These are phyloP conservation scores for Pegea sp. DNA, from an alignment of 23 tunicate genomes.

Conservation along the genomic window DNA sequence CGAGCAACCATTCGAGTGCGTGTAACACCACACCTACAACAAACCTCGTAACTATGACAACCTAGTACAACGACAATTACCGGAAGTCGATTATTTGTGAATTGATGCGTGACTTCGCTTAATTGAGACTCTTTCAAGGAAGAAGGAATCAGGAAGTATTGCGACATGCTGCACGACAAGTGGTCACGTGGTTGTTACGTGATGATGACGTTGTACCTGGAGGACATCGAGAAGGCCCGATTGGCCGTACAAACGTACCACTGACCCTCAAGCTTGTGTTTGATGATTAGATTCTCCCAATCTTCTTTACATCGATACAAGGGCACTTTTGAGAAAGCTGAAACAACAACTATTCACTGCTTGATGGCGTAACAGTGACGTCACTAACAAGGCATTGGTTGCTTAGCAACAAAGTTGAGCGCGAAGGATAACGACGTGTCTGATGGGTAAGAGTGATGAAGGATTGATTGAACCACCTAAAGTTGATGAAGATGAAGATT, in stretches of 20 bases:
- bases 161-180: conserved; percentile 61
- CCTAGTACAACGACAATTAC: no score
- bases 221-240: conserved; percentile 9
- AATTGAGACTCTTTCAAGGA: conserved; percentile 19
- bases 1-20: no score
- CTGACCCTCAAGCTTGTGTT: conserved; percentile 5
- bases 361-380: no score
- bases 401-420: conserved; percentile 13
- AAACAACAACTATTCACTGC: conserved; percentile 1
- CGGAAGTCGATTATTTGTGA: conserved; percentile 29
- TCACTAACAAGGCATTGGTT: no score
- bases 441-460: conserved; percentile 55
- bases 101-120: conserved; percentile 16
- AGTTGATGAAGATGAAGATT: neutral
- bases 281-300: conserved; percentile 17
- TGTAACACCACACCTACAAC: no score
- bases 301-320: conserved; percentile 11
- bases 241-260: conserved; percentile 35
- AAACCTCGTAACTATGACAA: no score
- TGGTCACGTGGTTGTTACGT: no score
- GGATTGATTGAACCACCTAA: conserved; percentile 31
- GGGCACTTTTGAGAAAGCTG: conserved; percentile 5
- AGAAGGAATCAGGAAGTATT: conserved; percentile 34
- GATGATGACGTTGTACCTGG: no score
- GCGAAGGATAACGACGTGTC: conserved; percentile 26